Evolutionary conservation across 2,888 invertebrate genomes (phyloP), one percentile per base, ranked within the genome.

Genomic region (Nipponacmea schrenckii): DNA sequence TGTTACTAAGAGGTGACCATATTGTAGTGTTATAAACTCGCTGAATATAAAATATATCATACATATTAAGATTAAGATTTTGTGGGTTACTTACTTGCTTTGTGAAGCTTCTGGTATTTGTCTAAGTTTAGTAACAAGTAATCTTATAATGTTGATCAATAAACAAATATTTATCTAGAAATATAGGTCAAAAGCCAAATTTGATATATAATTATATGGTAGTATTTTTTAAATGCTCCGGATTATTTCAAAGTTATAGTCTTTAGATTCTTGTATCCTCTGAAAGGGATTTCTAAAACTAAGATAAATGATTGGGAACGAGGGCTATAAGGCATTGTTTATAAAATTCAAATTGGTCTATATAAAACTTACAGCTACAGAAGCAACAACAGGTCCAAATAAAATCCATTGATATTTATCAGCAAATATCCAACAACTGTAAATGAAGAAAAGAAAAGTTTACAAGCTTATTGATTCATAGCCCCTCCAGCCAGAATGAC

Each of bases 201-300:
- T 39, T n/a, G 39, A n/a, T 1, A 27, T 31, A 27, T 24, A 31
- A 44, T 12, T 14, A 50, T 50, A 31, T n/a, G 31, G 56, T 24
- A 26, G 26, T 14, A 56, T 26, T 46, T 56, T 68, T 44, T 14
- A 39, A 8, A 39, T 96, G 96, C 92, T 96, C 96, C 79, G 96
- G 96, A 96, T 62, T 79, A 81, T 69, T 80, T 78, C 50, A 97
- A 92, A 76, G 94, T 92, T 56, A 96, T 95, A 69, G 96, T 96
- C 14, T 39, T 64, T 15, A 64, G 48, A n/a, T 65, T 68, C 67
- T 66, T 10, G 14, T 44, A 48, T 48, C 24, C 5, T 27, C n/a
- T n/a, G 44, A 39, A 27, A 39, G 7, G 44, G n/a, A 7, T 66
- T 39, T 44, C 24, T 17, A 3, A 3, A 2, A 31, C 7, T 4